A percentile compares a stretch with the other conserved stretches of the same genome.
These are phyloP conservation scores for Patagioenas fasciata DNA, from an alignment of 2,113 vertebrate species.

Conservation along the genomic window DNA sequence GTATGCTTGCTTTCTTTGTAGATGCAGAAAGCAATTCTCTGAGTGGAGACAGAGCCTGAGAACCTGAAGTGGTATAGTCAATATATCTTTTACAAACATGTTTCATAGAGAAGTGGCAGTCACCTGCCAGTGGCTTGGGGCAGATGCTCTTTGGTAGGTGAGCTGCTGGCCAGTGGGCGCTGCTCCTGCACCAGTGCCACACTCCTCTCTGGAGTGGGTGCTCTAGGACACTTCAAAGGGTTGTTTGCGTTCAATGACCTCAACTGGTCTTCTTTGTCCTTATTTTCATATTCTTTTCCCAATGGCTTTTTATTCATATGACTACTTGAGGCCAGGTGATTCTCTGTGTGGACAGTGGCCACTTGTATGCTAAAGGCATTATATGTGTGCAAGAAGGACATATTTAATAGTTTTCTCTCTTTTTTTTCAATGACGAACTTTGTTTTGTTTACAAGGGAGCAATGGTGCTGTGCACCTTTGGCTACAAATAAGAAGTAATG, in stretches of 20 bases:
- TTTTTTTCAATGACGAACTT: background rate
- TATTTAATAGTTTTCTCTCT: background rate
- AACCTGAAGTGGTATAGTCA: background rate
- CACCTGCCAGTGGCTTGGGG: background rate
- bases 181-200: fast-evolving
- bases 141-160: fast-evolving
- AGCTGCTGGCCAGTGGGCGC: background rate
- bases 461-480: background rate
- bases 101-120: background rate
- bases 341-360: fast-evolving
- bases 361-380: background rate
- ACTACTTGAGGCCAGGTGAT: background rate
- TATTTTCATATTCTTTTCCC: background rate
- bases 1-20: background rate
- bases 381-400: background rate
- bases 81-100: background rate
- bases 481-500: background rate
- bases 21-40: background rate
- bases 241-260: fast-evolving
- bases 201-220: fast-evolving
- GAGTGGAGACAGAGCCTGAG: background rate
- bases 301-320: background rate
- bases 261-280: background rate
- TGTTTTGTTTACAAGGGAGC: background rate
- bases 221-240: background rate